Evolutionary conservation across 2,888 invertebrate species (phyloP).

Genomic region (Pammene fasciana): DNA sequence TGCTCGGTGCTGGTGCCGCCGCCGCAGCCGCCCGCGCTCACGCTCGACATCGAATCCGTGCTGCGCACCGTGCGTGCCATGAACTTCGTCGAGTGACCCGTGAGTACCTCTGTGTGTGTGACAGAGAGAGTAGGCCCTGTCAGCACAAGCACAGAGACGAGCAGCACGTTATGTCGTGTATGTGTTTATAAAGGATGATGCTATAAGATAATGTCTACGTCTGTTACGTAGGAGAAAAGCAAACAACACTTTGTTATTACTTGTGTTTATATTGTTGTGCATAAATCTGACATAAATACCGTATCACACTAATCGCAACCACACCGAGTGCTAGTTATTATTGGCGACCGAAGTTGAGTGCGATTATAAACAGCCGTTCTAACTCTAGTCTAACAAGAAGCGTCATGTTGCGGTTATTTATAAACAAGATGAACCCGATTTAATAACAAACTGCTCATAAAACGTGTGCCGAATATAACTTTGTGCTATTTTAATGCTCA

Average conservation of each 20-base stretch:
- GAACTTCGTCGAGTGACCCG: slow-evolving; percentile 99
- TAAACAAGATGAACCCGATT: slow-evolving; percentile 24
- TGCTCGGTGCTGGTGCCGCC: slow-evolving; percentile 83
- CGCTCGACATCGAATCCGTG: slow-evolving; percentile 95
- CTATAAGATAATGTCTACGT: too few relatives aligned
- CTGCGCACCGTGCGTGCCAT: slow-evolving; percentile 95
- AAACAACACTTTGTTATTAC: too few relatives aligned
- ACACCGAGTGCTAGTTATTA: not conserved
- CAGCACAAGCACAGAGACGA: slow-evolving; percentile 93
- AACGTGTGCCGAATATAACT: slow-evolving; percentile 25
- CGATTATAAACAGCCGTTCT: not conserved
- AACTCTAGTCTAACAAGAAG: slow-evolving; percentile 1
- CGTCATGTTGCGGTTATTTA: slow-evolving; percentile 16
- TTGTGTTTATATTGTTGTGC: not conserved
- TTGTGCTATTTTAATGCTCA: slow-evolving; percentile 40
- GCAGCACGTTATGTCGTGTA: not conserved
- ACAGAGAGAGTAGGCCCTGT: too few relatives aligned
- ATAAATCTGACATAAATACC: not conserved
- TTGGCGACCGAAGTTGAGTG: not conserved
- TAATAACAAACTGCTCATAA: slow-evolving; percentile 25
- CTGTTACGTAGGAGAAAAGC: too few relatives aligned
- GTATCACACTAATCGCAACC: not conserved
- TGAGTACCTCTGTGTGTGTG: too few relatives aligned
- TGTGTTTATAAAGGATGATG: too few relatives aligned
- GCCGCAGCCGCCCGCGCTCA: slow-evolving; percentile 93